phyloP scores from a whole-genome alignment of 2,888 invertebrate species.

The Neelides folsomi region DNA sequence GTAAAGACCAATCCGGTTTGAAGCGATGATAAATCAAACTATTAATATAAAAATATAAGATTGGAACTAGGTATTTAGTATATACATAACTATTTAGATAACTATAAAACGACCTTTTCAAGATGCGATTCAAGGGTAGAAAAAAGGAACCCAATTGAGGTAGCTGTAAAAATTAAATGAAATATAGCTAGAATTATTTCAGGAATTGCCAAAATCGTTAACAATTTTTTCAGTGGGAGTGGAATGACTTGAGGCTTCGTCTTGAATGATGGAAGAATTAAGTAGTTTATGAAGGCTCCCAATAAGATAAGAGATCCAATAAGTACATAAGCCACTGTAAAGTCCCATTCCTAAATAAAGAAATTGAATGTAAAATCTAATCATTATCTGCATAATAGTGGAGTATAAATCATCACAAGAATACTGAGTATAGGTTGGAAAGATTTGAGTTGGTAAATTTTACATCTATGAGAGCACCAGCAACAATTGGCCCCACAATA shows the following conservation, averaged over 20 bases:
- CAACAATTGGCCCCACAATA: conserved; percentile 17
- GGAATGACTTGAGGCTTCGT: too few species aligned
- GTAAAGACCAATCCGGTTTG: conserved; percentile 16
- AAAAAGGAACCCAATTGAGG: conserved; percentile 24
- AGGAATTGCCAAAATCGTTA: conserved; percentile 8
- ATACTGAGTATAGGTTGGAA: too few species aligned
- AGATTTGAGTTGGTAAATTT: neutral
- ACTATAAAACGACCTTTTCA: too few species aligned
- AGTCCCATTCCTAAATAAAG: conserved; percentile 9
- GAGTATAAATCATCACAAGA: too few species aligned
- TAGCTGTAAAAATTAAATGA: conserved; percentile 17
- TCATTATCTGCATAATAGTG: neutral
- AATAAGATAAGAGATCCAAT: conserved; percentile 11
- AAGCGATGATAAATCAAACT: too few species aligned
- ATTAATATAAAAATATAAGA: too few species aligned
- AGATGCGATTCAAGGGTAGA: conserved; percentile 22
- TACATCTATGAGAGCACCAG: conserved; percentile 20
- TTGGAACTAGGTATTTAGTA: too few species aligned
- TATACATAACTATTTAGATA: too few species aligned
- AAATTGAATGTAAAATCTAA: conserved; percentile 5
- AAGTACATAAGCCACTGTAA: conserved; percentile 9
- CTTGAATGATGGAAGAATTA: conserved; percentile 5
- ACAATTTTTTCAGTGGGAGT: too few species aligned
- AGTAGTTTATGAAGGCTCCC: conserved; percentile 2
- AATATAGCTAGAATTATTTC: conserved; percentile 12